Evolutionary conservation across 2,113 vertebrate genomes (phyloP), one percentile per base, ranked within the genome.

Genomic region (Dicrurus megarhynchus): DNA sequence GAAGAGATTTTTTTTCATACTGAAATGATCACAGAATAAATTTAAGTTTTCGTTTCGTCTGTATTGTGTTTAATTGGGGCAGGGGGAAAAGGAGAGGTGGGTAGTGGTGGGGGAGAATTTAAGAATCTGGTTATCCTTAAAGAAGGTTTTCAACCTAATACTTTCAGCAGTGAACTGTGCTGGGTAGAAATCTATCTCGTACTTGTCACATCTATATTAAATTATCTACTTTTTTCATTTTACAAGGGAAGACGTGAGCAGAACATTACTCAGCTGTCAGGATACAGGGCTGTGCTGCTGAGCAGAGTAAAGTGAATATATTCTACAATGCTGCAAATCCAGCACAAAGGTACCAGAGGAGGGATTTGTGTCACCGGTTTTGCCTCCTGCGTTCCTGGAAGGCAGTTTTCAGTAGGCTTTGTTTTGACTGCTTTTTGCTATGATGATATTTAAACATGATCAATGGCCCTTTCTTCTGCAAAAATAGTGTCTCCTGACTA

Each of bases 191-290:
- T 97, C 82, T 89, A 85, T 97, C 94, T 95, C 93, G 78, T 53
- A 79, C 88, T 95, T 97, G 96, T 95, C 96, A 97, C 80, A 86
- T 92, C 81, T 87, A 84, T 97, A 97, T 91, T 98, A 96, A 97
- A 97, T 97, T 90, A 97, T 94, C 91, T 93, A 89, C 85, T 97
- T 96, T 97, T 97, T 97, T 97, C 96, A 89, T 97, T 97, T 98
- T 96, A 97, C 89, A 96, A 97, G 94, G 92, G 78, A 94, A 94
- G 83, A 92, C 28, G 21, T 78, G 87, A 98, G 90, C 42, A 93
- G 93, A 95, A 97, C 95, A 97, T 97, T 96, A 97, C 90, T 97
- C 89, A 97, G 88, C 91, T 91, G 87, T 96, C 93, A 95, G 88
- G 67, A 73, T 28, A 63, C 47, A 92, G 87, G 88, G 69, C 92